Conservation (phyloP, 1,140 invertebrate genomes). For the Carposina sasakii region DNA sequence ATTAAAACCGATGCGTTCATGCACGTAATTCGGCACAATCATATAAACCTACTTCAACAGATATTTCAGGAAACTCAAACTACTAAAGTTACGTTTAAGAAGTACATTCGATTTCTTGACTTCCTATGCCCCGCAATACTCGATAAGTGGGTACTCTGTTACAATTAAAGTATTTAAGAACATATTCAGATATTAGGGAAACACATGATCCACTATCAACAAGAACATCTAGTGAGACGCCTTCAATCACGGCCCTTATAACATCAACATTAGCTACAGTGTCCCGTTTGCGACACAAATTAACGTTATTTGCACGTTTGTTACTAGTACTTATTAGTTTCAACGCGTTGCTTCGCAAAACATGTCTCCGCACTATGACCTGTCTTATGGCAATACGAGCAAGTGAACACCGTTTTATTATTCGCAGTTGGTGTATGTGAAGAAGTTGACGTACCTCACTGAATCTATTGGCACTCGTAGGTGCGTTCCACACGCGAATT, state of each 20-base stretch:
- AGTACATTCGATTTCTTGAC: slow-evolving; percentile 3
- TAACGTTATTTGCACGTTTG: slow-evolving; percentile 1
- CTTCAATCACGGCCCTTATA: slow-evolving; percentile 1
- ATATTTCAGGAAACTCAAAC: too few relatives aligned
- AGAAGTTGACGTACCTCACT: too few relatives aligned
- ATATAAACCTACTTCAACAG: too few relatives aligned
- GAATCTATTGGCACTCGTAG: too few relatives aligned
- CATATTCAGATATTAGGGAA: neutral
- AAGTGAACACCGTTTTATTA: slow-evolving; percentile 2
- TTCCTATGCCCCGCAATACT: neutral
- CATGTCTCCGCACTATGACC: neutral
- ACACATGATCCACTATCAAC: slow-evolving; percentile 16
- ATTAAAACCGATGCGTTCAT: too few relatives aligned
- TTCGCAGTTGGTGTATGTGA: neutral
- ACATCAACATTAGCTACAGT: neutral
- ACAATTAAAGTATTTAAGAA: slow-evolving; percentile 2
- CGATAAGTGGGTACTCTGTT: neutral
- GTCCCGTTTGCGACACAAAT: slow-evolving; percentile 7
- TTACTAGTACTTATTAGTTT: slow-evolving; percentile 5
- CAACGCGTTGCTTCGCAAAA: slow-evolving; percentile 6
- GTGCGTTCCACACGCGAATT: too few relatives aligned
- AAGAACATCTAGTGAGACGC: slow-evolving; percentile 31
- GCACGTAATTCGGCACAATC: too few relatives aligned
- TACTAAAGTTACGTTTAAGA: too few relatives aligned
- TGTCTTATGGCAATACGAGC: slow-evolving; percentile 8